Percentiles rank a stretch among this genome's conserved stretches.
Evolutionary conservation across 2,888 invertebrate species (phyloP).

Genomic region (Theretra japonica): DNA sequence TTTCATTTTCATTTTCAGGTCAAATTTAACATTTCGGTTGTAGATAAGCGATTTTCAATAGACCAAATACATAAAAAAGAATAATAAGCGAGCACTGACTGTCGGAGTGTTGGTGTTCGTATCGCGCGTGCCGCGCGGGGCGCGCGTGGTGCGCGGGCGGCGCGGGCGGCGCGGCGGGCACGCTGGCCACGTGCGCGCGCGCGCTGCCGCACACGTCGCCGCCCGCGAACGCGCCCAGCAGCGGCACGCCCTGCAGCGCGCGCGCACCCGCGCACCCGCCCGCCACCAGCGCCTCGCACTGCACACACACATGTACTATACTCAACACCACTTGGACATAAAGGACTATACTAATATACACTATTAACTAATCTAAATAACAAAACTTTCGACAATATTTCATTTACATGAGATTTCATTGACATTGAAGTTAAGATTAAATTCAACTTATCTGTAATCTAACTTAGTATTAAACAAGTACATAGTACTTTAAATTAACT

Average conservation of each 20-base stretch:
- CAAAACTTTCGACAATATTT: too few relatives aligned
- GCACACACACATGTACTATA: constrained; percentile 20
- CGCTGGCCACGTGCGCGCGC: constrained; percentile 87
- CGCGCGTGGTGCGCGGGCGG: constrained; percentile 35
- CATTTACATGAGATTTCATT: too few relatives aligned
- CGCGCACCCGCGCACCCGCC: constrained; percentile 34
- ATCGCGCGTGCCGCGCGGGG: constrained; percentile 38
- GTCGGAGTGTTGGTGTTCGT: constrained; percentile 44
- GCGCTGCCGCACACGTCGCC: constrained; percentile 91
- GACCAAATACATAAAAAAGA: neutral
- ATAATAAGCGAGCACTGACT: constrained; percentile 38
- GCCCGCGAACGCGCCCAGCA: constrained; percentile 87
- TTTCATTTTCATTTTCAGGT: too few relatives aligned
- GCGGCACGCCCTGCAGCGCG: constrained; percentile 61
- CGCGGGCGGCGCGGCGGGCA: constrained; percentile 57
- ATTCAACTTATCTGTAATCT: too few relatives aligned
- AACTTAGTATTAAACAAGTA: too few relatives aligned
- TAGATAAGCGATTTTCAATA: too few relatives aligned
- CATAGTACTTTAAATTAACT: too few relatives aligned
- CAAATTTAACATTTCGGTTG: too few relatives aligned
- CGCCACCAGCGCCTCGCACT: constrained; percentile 38
- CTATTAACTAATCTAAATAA: too few relatives aligned
- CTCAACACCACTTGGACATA: too few relatives aligned
- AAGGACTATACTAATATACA: too few relatives aligned
- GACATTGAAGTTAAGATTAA: too few relatives aligned